Percentiles rank a stretch among this genome's conserved stretches.
Evolutionary conservation across 1,140 invertebrate species (phyloP).

Genomic region (Chymomyza costata): DNA sequence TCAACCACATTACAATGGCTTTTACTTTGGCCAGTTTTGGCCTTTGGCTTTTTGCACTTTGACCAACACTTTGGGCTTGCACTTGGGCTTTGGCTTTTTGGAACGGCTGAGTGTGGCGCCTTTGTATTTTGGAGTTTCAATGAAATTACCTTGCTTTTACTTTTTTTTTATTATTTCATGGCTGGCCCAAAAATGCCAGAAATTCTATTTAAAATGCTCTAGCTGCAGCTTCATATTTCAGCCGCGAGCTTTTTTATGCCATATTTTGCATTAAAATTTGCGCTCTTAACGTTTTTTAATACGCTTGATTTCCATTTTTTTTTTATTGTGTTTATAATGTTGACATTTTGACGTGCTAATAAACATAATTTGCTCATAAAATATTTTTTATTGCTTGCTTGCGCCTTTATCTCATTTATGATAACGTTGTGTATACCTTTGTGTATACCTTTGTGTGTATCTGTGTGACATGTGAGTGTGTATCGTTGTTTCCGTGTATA

Average conservation of each 20-base stretch:
- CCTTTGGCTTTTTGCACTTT: constrained; percentile 36
- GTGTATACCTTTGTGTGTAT: not conserved
- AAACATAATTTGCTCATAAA: constrained; percentile 71
- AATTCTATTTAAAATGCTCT: constrained; percentile 23
- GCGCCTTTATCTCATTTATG: constrained; percentile 43
- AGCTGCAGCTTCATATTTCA: constrained; percentile 53
- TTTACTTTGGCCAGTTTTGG: constrained; percentile 19
- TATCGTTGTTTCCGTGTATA: constrained; percentile 12
- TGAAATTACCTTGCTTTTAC: too few relatives aligned
- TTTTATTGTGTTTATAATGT: constrained; percentile 49
- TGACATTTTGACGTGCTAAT: constrained; percentile 71
- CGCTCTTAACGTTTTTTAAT: constrained; percentile 49
- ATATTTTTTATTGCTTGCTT: constrained; percentile 57
- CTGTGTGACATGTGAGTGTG: constrained; percentile 20
- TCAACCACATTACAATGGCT: constrained; percentile 41
- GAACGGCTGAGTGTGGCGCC: constrained; percentile 4
- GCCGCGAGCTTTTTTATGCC: too few relatives aligned
- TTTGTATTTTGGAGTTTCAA: too few relatives aligned
- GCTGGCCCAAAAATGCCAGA: constrained; percentile 33
- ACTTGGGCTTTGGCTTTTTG: constrained; percentile 14
- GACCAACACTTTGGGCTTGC: constrained; percentile 49
- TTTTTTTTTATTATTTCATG: constrained; percentile 25
- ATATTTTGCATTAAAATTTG: constrained; percentile 12
- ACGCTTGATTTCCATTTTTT: too few relatives aligned
- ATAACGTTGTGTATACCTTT: not conserved